Evolutionary conservation across 2,888 invertebrate species (phyloP), one percentile per base, ranked within the genome.

Genomic region (Drosophila robusta): DNA sequence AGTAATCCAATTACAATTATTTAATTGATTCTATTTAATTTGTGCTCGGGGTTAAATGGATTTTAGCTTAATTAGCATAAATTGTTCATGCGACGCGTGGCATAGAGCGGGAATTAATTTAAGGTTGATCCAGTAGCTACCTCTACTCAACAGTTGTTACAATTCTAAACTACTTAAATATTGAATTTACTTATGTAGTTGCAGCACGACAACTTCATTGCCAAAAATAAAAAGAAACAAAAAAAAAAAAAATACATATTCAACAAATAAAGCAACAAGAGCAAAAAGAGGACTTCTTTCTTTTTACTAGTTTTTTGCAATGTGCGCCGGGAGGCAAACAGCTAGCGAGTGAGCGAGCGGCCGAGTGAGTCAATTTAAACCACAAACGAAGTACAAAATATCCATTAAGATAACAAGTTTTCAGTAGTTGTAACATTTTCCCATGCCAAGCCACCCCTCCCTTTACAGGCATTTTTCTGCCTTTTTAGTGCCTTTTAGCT

Each of bases 301-400:
- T 44, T 39, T 34, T 26, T 34, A 24, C 57, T 47, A 57, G 42
- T 57, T 66, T 60, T 57, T 57, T 24, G 18, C 67, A 60, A 65
- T 67, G 58, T 70, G 45, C 49, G 65, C 56, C 64, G 58, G 51
- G 36, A 56, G 78, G 78, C 69, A 66, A 70, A 39, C 57, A 57
- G 26, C 50, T 46, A 54, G 47, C 42, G 38, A 51, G 54, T 12
- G 9, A 29, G 29, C 41, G 32, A 60, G 63, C 61, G 76, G 76
- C 70, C 71, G 76, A 80, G 82, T 76, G 80, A 85, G 83, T 83
- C 83, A 85, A 85, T 85, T 82, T 85, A 65, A 76, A 68, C 83
- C 85, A 82, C 83, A 85, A 83, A 85, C 83, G 85, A 83, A 82
- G 80, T 85, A 85, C 85, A 83, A 84, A 83, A 83, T 85, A 85